Evolutionary conservation across 2,888 invertebrate species (phyloP).

Genomic region (Imbricaverruca yamaguchii): DNA sequence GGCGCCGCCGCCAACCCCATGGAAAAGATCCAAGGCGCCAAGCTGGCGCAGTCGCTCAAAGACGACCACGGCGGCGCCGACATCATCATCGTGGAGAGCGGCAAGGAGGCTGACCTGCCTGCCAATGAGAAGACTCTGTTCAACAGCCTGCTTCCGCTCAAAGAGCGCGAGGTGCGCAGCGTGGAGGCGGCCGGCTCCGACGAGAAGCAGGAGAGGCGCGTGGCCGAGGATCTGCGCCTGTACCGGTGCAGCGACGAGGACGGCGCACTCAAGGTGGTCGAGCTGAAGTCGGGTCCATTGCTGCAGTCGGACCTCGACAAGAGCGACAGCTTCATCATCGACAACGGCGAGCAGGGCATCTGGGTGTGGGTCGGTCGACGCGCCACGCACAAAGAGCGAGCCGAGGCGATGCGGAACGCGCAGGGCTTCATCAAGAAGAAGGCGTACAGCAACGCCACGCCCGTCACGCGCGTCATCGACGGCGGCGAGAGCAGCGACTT

Average conservation of each 20-base stretch:
- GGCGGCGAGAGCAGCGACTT: constrained; percentile 78
- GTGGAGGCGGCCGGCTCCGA: constrained; percentile 29
- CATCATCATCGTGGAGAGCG: constrained; percentile 75
- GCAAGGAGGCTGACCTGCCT: constrained; percentile 69
- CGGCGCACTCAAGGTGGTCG: constrained; percentile 75
- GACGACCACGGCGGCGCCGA: constrained; percentile 47
- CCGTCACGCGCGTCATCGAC: constrained; percentile 69
- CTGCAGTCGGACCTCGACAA: constrained; percentile 64
- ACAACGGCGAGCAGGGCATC: constrained; percentile 67
- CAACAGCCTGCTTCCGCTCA: constrained; percentile 50
- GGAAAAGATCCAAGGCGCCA: constrained; percentile 68
- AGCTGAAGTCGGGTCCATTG: constrained; percentile 75
- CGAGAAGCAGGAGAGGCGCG: constrained; percentile 29
- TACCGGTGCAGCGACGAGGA: constrained; percentile 68
- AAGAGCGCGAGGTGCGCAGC: constrained; percentile 34
- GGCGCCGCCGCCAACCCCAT: constrained; percentile 70
- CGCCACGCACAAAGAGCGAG: constrained; percentile 63
- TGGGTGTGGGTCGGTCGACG: constrained; percentile 87
- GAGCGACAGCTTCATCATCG: constrained; percentile 64
- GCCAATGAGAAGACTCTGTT: constrained; percentile 55
- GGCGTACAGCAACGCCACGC: constrained; percentile 61
- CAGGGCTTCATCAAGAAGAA: constrained; percentile 79
- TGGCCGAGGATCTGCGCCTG: constrained; percentile 49
- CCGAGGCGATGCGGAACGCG: constrained; percentile 80
- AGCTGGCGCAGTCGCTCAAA: constrained; percentile 60